Base-by-base conservation (phyloP, 1,140 invertebrate genomes). In the Hylaeus volcanicus region DNA sequence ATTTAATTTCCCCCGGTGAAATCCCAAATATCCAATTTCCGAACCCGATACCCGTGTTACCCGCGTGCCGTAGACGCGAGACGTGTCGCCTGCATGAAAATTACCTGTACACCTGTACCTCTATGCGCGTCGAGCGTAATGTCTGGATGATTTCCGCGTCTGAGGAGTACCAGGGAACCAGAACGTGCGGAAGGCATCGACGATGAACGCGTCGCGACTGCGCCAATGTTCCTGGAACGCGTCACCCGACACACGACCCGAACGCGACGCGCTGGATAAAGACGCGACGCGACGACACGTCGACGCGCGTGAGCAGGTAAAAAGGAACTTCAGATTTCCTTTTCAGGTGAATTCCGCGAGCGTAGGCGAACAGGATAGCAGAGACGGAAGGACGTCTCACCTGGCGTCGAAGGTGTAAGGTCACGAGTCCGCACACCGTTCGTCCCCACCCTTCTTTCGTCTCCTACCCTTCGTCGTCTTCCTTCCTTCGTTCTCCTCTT, bases 331-430 rank as follows among this genome's bases (percentile, higher is more conserved):
- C 87, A 88, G 87, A 91, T 91, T 91, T 91, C 90, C 90, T 91
- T 91, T 91, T 91, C 90, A 91, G 90, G 90, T 91, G 88, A 91
- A 91, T 90, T 91, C 85, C 85, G 64, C 83, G 88, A 91, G 89
- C 88, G 90, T 90, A 86, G 89, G 88, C 85, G 88, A 91, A 86
- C 90, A 91, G 90, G 90, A 77, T 83, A 88, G 71, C 90, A 91
- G 84, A 79, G 63, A 58, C 55, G 70, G 64, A 75, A 89, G 84
- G 85, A 75, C 81, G 83, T 86, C 72, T 8, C 74, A 87, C 82
- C 79, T 84, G 82, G 26, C 11, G 43, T 26, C 66, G 1, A 83
- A 89, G 88, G 88, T 89, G 85, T 85, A 89, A 89, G 88, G 88
- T 89, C 83, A 74, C 76, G 26, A 74, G 76, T 83, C 85, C 64